Conservation (phyloP, 2,797 vertebrate species). For the Silurus aristotelis region DNA sequence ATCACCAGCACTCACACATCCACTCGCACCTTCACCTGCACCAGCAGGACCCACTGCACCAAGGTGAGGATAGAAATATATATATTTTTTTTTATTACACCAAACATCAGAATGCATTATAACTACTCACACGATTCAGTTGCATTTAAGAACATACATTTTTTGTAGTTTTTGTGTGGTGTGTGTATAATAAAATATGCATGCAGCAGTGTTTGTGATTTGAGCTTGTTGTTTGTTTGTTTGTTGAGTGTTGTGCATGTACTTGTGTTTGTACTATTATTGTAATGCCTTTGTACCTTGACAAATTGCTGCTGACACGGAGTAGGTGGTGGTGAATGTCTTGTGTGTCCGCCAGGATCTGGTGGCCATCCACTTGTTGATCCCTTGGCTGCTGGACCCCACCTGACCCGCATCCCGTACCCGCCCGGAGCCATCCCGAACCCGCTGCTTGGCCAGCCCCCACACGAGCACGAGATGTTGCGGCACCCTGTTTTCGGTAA, state of each 20-base stretch:
- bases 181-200: neutral
- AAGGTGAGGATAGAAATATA: conserved; percentile 80
- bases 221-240: conserved; percentile 26
- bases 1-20: conserved; percentile 99
- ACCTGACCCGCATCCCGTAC: conserved; percentile 96
- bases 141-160: neutral
- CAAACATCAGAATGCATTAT: neutral
- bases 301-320: conserved; percentile 70
- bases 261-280: conserved; percentile 42
- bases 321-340: conserved; percentile 81
- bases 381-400: conserved; percentile 89
- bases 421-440: conserved; percentile 95
- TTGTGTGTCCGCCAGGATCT: conserved; percentile 87
- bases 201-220: conserved; percentile 3
- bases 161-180: neutral
- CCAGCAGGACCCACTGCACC: conserved; percentile 97
- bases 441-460: conserved; percentile 89
- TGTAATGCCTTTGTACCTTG: conserved; percentile 63
- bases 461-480: conserved; percentile 98
- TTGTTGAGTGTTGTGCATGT: conserved; percentile 18
- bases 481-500: conserved; percentile 96
- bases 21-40: conserved; percentile 98
- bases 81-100: neutral
- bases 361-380: conserved; percentile 94
- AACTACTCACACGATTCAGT: neutral